Base-by-base conservation (phyloP, 2,797 vertebrate species). In the Pangasius sanitwongsei region DNA sequence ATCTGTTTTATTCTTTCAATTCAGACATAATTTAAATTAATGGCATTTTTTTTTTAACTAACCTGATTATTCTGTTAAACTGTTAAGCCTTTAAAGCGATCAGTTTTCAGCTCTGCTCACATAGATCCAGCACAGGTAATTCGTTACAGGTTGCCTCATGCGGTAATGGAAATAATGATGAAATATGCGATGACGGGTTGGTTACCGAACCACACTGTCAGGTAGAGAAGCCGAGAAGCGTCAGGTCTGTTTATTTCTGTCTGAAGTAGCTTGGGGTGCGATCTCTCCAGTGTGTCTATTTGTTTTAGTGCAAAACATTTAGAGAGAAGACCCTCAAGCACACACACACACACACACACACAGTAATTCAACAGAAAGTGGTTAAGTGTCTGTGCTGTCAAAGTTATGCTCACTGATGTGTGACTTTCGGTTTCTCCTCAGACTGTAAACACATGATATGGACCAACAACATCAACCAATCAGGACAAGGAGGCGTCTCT, bases 251-350 rank as follows among this genome's bases (percentile, higher is more conserved):
- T 28, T 65, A 41, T 25, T 23, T 41, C 20, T 23, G 55, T 5
- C 75, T 87, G 86, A 70, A 74, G 83, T 57, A 7, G 12, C 53
- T 67, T 41, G 87, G 86, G 89, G 67, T 55, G 65, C 25, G 41
- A 41, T 83, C 89, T 91, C 91, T 87, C 87, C 83, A 75, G 57
- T 87, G 84, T 90, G 78, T 91, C 89, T 82, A 86, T 90, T 86
- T 90, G 89, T 89, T 83, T 90, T 91, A 92, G 90, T 92, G 91
- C 91, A 92, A 92, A 92, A 91, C 75, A 31, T 91, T 91, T 86
- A 70, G 87, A 90, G 90, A 92, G 86, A 89, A 28, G 82, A 72
- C 82, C 88, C 85, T 87, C 50, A 85, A 72, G 77, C 70, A 48
- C 41, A 41, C 70, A 77, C 81, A 59, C 78, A 59, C 80, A 41